phyloP scores from a whole-genome alignment of 2,888 invertebrate species.

The Dryadula phaetusa region DNA sequence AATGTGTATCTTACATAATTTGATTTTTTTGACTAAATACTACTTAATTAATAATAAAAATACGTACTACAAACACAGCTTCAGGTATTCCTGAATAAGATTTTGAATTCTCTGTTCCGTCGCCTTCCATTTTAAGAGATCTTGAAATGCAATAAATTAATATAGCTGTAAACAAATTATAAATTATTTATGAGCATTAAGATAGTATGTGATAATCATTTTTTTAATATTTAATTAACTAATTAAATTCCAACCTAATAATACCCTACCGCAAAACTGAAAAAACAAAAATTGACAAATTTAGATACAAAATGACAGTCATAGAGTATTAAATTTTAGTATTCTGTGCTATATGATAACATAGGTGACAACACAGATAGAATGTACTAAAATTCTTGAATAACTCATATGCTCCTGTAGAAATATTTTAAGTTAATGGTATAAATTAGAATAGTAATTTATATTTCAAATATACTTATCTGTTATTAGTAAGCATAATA shows the following conservation, averaged over 20 bases:
- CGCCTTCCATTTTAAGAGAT: conserved; percentile 72
- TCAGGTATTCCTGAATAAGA: conserved; percentile 94
- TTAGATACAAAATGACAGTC: not conserved
- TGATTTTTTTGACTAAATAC: not conserved
- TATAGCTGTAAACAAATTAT: conserved; percentile 3
- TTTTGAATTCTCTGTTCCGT: conserved; percentile 72
- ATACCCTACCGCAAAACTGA: not conserved
- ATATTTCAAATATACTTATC: too few species aligned
- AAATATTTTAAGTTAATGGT: too few species aligned
- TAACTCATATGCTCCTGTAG: too few species aligned
- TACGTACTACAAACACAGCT: conserved; percentile 93
- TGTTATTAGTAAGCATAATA: too few species aligned
- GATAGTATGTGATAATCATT: too few species aligned
- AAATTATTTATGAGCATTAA: not conserved
- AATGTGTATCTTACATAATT: not conserved
- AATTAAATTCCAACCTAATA: conserved; percentile 4
- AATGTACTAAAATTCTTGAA: too few species aligned
- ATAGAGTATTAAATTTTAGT: not conserved
- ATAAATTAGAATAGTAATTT: too few species aligned
- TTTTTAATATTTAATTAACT: not conserved
- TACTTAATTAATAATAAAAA: not conserved
- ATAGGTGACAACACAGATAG: too few species aligned
- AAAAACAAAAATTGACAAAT: conserved; percentile 19
- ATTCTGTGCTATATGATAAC: too few species aligned
- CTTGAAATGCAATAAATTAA: not conserved